Evolutionary conservation across 2,888 invertebrate genomes (phyloP).

Genomic region (Phengaris arion): DNA sequence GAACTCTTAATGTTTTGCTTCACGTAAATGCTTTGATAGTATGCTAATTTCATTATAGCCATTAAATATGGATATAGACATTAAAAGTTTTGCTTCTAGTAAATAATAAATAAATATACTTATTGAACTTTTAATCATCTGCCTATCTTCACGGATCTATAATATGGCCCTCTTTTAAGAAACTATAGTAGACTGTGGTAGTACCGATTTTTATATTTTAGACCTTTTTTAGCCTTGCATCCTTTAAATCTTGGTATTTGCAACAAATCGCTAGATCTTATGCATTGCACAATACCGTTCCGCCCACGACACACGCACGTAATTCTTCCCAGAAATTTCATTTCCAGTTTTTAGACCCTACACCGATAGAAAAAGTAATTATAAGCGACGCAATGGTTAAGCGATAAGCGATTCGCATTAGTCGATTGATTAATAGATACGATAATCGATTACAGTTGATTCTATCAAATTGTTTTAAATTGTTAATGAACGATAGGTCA

Average conservation of each 20-base stretch:
- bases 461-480: constrained; percentile 44
- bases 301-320: constrained; percentile 62
- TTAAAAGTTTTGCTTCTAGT: too few relatives aligned
- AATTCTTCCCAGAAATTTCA: constrained; percentile 69
- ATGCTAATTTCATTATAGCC: too few relatives aligned
- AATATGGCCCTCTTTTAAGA: too few relatives aligned
- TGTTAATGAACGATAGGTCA: constrained; percentile 44
- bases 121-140: too few relatives aligned
- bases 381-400: constrained; percentile 43
- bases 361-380: constrained; percentile 59
- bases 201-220: too few relatives aligned
- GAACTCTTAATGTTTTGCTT: too few relatives aligned
- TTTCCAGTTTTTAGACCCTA: constrained; percentile 58
- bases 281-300: constrained; percentile 44
- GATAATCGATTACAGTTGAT: constrained; percentile 45
- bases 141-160: too few relatives aligned
- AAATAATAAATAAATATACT: too few relatives aligned
- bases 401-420: constrained; percentile 40
- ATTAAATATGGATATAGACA: too few relatives aligned
- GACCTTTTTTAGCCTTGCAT: too few relatives aligned
- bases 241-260: background rate
- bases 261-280: constrained; percentile 29
- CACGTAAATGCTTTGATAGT: too few relatives aligned
- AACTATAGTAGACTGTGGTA: too few relatives aligned
- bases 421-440: constrained; percentile 36